Evolutionary conservation across 2,113 vertebrate genomes (phyloP), one percentile per base, ranked within the genome.

Genomic region (Anarhynchus alexandrinus): DNA sequence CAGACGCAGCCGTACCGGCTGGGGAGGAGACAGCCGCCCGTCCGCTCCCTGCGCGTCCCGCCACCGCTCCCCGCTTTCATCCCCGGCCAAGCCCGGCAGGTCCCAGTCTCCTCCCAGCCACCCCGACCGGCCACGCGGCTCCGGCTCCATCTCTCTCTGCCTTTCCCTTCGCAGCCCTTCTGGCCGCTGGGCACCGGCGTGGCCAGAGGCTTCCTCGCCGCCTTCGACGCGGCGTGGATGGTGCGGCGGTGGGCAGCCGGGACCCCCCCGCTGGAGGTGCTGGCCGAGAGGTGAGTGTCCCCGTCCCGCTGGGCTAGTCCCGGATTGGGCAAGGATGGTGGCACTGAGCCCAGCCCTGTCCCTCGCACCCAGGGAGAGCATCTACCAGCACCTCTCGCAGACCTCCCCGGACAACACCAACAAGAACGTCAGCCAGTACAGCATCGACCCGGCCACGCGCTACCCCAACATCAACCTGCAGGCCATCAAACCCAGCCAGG

Each of bases 141-240:
- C 70, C 66, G 55, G 13, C 4, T 20, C 42, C 32, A 22, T 26
- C 65, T 32, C 72, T 83, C 40, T 89, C 70, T 89, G 22, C 91
- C 27, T 82, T 71, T 81, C 78, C 54, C 62, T 94, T 64, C 5
- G 2, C 97, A 99, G 99, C 99, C 99, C 5, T 99, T 99, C 98
- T 99, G 99, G 99, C 99, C 99, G 1, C 97, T 99, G 94, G 99
- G 99, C 52, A 99, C 99, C 0, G 99, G 99, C 0, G 98, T 99
- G 20, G 99, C 99, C 40, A 98, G 99, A 21, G 99, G 99, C 6
- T 99, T 99, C 94, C 82, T 99, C 1, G 99, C 99, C 1, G 97
- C 98, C 54, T 99, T 99, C 3, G 99, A 99, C 6, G 97, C 98
- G 0, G 99, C 99, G 0, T 99, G 99, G 99, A 99, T 99, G 98